Percentiles rank a stretch among this genome's conserved stretches.
Conservation (phyloP, 1,140 invertebrate species). For the Platyscapa corneri region DNA sequence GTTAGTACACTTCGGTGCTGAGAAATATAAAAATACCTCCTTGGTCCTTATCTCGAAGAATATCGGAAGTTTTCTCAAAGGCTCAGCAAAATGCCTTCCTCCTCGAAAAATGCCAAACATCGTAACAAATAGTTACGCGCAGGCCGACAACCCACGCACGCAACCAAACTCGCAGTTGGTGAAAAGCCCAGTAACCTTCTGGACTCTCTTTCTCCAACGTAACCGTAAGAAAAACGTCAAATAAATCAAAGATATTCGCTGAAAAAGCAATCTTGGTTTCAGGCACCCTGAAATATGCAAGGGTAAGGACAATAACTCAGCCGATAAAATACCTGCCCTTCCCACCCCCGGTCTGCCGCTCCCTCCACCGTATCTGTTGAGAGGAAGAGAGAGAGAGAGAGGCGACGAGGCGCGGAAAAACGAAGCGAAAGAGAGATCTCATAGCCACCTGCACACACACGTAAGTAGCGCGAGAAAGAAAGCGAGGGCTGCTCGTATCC, state of each 20-base stretch:
- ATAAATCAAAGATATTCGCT: conserved; percentile 48
- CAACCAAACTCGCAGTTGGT: neutral
- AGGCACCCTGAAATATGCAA: conserved; percentile 43
- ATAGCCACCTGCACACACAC: conserved; percentile 58
- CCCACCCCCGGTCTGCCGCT: neutral
- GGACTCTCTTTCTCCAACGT: neutral
- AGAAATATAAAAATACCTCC: too few relatives aligned
- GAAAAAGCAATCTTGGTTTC: conserved; percentile 48
- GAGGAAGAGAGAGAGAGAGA: neutral
- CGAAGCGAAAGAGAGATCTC: conserved; percentile 28
- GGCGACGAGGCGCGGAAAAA: conserved; percentile 37
- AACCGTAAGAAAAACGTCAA: conserved; percentile 4
- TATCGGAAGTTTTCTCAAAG: neutral
- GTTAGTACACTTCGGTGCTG: too few relatives aligned
- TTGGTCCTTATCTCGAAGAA: too few relatives aligned
- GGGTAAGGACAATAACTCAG: conserved; percentile 41
- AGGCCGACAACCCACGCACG: neutral
- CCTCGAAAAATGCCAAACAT: neutral
- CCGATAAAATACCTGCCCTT: conserved; percentile 35
- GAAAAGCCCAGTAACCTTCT: neutral
- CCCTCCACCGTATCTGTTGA: neutral
- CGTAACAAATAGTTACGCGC: neutral
- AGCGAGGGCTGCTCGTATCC: conserved; percentile 50
- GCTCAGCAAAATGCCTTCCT: neutral
- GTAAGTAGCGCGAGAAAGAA: neutral